Base-by-base conservation (phyloP, 1,140 invertebrate genomes). In the Polypedilum pembai region DNA sequence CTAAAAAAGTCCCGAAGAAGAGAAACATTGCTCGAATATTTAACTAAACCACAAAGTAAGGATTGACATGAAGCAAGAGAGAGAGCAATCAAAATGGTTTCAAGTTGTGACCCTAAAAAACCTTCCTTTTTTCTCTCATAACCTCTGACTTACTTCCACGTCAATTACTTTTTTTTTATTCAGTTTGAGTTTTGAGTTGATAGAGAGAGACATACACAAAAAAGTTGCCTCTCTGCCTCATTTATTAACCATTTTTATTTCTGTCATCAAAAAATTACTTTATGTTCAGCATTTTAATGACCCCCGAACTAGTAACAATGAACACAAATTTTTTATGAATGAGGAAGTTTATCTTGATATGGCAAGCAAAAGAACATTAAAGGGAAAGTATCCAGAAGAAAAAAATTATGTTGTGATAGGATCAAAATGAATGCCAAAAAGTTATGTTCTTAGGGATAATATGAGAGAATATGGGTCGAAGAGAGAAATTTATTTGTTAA, bases 11-110 rank as follows among this genome's bases (percentile, higher is more conserved):
- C 45, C 45, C 45, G n/a, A 15, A 33, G 24, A 33, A 33, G 24
- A 33, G 45, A n/a, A 56, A 56, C 45, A 56, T 56, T 56, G 45
- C n/a, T 56, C 45, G 45, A 56, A 56, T 56, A 56, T 56, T 56
- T 56, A 56, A 56, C 45, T n/a, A n/a, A 56, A 56, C 45, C 45
- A n/a, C 45, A 56, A 56, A 56, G 10, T 56, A 56, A 15, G 45
- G 45, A 56, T 56, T 56, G 45, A 56, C 45, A 56, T n/a, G 8
- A 56, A 15, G 45, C 8, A 56, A 56, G 45, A 56, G 12, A 10
- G 15, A 12, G n/a, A 56, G 45, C 45, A 56, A 56, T 56, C 45
- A 56, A 56, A 56, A n/a, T 56, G 45, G 45, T n/a, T 56, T 56
- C 45, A 56, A 12, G 45, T 56, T 56, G 12, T 56, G 45, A 56